These are phyloP conservation scores for Leucophenga varia DNA, from an alignment of 1,140 invertebrate species.

Conservation along the genomic window DNA sequence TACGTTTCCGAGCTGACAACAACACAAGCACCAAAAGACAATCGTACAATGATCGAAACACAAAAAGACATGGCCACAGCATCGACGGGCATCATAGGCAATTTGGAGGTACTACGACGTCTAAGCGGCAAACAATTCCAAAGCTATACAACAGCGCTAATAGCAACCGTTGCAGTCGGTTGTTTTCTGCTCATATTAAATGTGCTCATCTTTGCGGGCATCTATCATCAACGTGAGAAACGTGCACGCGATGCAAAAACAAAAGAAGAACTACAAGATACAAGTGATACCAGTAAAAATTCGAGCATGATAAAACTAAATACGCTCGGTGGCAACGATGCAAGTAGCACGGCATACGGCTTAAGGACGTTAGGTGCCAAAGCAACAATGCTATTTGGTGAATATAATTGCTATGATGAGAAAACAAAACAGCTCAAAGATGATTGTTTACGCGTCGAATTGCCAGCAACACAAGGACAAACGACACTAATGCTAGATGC, in stretches of 20 bases:
- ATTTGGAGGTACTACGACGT: slow-evolving; percentile 62
- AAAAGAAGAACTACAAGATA: slow-evolving; percentile 72
- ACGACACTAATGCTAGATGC: slow-evolving; percentile 44
- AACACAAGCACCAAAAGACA: slow-evolving; percentile 39
- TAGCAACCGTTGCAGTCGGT: slow-evolving; percentile 91
- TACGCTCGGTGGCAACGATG: slow-evolving; percentile 25
- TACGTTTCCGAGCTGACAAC: slow-evolving; percentile 60
- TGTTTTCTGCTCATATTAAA: slow-evolving; percentile 87
- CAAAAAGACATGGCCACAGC: slow-evolving; percentile 50
- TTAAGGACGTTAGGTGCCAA: slow-evolving; percentile 32
- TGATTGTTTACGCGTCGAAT: slow-evolving; percentile 65
- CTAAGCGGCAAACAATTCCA: slow-evolving; percentile 78
- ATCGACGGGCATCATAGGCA: slow-evolving; percentile 48
- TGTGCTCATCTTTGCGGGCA: slow-evolving; percentile 90
- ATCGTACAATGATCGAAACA: slow-evolving; percentile 35
- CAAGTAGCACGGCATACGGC: slow-evolving; percentile 31
- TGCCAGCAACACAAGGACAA: slow-evolving; percentile 54
- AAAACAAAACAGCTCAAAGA: slow-evolving; percentile 63
- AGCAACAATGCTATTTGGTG: slow-evolving; percentile 57
- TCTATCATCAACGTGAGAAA: slow-evolving; percentile 87
- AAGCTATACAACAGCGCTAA: slow-evolving; percentile 84
- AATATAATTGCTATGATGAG: slow-evolving; percentile 67
- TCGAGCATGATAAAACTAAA: slow-evolving; percentile 48
- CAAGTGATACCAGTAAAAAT: slow-evolving; percentile 59
- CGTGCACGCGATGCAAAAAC: slow-evolving; percentile 65